Evolutionary conservation across 2,113 vertebrate species (phyloP), one percentile per base, ranked within the genome.

Genomic region (Galbula dea): DNA sequence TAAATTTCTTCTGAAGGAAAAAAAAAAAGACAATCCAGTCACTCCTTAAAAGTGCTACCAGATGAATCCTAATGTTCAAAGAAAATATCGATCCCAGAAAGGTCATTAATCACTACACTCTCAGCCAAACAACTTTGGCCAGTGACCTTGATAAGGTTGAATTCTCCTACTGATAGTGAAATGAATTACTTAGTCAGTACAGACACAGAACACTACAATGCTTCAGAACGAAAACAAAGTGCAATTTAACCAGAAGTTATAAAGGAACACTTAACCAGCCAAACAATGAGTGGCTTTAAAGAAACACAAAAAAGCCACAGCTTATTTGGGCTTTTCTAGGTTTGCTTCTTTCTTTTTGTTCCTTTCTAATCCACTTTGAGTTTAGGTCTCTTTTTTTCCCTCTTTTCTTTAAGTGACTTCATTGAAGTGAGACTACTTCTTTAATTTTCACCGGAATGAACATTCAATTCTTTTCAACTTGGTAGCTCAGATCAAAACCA

Each of bases 111-210:
- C 74, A 88, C 59, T 79, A 61, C 86, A 59, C 36, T 78, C 65
- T 69, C 67, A 96, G 90, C 34, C 62, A 93, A 93, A 80, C 21
- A 15, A 75, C 80, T 71, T 93, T 92, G 75, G 41, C 65, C 46
- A 92, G 57, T 88, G 94, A 96, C 94, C 92, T 94, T 90, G 83
- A 83, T 89, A 76, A 87, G 66, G 49, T 74, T 84, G 69, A 91
- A 79, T 94, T 96, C 48, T 51, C 66, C 75, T 37, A 27, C 82
- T 66, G 74, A 95, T 77, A 86, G 49, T 15, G 30, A 51, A 92
- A 94, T 66, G 58, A 84, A 91, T 72, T 58, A 81, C 37, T 73
- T 55, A 62, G 41, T 86, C 59, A 74, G 22, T 58, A 86, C 59
- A 78, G 36, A 87, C 12, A 65, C 39, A 75, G 51, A 86, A 37